phyloP scores from a whole-genome alignment of 2,888 invertebrate genomes.

The Helicoverpa assulta region DNA sequence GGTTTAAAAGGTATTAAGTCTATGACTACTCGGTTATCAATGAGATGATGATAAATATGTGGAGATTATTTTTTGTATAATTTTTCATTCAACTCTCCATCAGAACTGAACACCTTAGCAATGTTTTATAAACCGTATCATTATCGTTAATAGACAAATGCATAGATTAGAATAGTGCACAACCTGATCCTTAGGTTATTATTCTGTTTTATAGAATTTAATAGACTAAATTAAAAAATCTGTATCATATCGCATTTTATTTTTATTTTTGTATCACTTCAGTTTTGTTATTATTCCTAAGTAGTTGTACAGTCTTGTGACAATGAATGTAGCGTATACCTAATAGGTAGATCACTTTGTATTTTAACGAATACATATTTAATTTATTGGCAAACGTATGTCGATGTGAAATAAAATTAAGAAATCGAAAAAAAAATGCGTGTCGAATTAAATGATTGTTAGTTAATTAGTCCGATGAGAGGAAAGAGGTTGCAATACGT shows the following conservation, averaged over 20 bases:
- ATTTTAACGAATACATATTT: constrained; percentile 38
- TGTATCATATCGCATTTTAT: constrained; percentile 46
- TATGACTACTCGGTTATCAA: constrained; percentile 50
- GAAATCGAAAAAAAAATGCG: constrained; percentile 37
- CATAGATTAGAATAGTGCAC: constrained; percentile 37
- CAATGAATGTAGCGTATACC: constrained; percentile 39
- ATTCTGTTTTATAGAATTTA: constrained; percentile 29
- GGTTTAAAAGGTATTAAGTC: constrained; percentile 68
- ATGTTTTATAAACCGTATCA: constrained; percentile 40
- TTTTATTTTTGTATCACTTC: constrained; percentile 52
- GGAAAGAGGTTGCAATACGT: constrained; percentile 10
- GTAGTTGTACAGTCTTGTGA: constrained; percentile 39
- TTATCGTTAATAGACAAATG: constrained; percentile 37
- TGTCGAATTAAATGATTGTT: constrained; percentile 38
- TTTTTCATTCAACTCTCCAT: constrained; percentile 39
- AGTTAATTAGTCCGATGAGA: constrained; percentile 30
- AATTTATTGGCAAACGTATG: constrained; percentile 33
- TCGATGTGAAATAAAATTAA: constrained; percentile 29
- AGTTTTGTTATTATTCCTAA: constrained; percentile 37
- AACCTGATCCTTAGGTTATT: constrained; percentile 35
- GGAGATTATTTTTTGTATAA: constrained; percentile 68
- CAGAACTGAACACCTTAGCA: constrained; percentile 26
- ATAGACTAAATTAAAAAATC: constrained; percentile 22
- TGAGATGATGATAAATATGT: constrained; percentile 46
- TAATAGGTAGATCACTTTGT: constrained; percentile 49